Evolutionary conservation across 2,888 invertebrate genomes (phyloP), one percentile per base, ranked within the genome.

Genomic region (Aleiodes testaceus): DNA sequence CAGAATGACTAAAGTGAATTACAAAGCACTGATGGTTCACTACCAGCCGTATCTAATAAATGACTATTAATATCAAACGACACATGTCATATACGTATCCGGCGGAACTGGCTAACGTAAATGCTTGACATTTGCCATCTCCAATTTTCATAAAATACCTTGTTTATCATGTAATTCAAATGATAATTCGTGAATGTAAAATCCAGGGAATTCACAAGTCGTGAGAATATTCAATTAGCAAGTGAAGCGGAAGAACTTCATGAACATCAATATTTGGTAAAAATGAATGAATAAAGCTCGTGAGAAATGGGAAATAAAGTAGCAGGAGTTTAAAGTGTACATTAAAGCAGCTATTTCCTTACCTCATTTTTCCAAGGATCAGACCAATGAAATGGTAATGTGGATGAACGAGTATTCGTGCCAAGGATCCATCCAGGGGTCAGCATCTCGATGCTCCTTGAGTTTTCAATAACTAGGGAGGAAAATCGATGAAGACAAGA

Each of bases 41-140:
- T 59, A 14, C 78, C 82, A 79, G 85, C 59, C 84, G 85, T 80
- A 85, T 85, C 85, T 85, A 85, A 85, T 83, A 83, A 84, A 84
- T 78, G 79, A 69, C 76, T 79, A 77, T 74, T 72, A 74, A 74
- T 75, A 76, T 77, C 79, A 79, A 36, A 76, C 81, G 81, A 86
- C 85, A 79, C 80, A 80, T 81, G 83, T 84, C 80, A 83, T 84
- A 78, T 74, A 74, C 69, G 72, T 75, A 84, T 85, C 85, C 85
- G 85, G 80, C 79, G 84, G 84, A 85, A 85, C 83, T 78, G 71
- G 64, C 70, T 45, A 59, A 45, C 69, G 71, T 72, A 75, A 74
- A 77, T 74, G 70, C 68, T 75, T 76, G 68, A 72, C 64, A 73
- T 77, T 79, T 78, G 42, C 59, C 36, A 36, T 75, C 76, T 53